A percentile compares a stretch with the other conserved stretches of the same genome.
These are phyloP conservation scores for Lampropteryx suffumata DNA, from an alignment of 2,888 invertebrate species.

Conservation along the genomic window DNA sequence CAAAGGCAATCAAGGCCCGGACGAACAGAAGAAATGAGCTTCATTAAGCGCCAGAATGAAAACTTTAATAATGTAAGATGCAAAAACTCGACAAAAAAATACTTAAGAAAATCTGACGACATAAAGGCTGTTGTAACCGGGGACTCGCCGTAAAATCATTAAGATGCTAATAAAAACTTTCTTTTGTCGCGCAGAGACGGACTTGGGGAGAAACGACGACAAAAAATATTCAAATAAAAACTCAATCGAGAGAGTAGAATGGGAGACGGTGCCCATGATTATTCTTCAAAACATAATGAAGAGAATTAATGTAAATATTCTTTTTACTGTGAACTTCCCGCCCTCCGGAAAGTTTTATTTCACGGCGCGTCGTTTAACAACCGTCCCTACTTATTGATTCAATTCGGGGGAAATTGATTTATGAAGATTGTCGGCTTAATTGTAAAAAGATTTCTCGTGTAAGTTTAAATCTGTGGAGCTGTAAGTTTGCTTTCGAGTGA, in stretches of 20 bases:
- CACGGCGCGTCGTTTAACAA: slow-evolving; percentile 81
- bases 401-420: slow-evolving; percentile 83
- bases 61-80: slow-evolving; percentile 84
- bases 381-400: slow-evolving; percentile 82
- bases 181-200: slow-evolving; percentile 80
- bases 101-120: slow-evolving; percentile 83
- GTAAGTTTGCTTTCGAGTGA: slow-evolving; percentile 20
- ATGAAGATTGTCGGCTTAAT: slow-evolving; percentile 82
- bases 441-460: slow-evolving; percentile 69
- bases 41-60: slow-evolving; percentile 82
- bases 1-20: slow-evolving; percentile 81
- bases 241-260: slow-evolving; percentile 78
- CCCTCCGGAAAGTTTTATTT: slow-evolving; percentile 83
- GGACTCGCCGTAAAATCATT: slow-evolving; percentile 83
- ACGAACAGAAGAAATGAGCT: slow-evolving; percentile 83
- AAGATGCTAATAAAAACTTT: slow-evolving; percentile 84
- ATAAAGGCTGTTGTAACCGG: slow-evolving; percentile 83
- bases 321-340: slow-evolving; percentile 77
- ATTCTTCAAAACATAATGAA: slow-evolving; percentile 84
- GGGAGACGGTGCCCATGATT: slow-evolving; percentile 79
- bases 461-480: slow-evolving; percentile 19
- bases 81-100: slow-evolving; percentile 81
- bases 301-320: slow-evolving; percentile 84
- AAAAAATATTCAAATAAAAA: slow-evolving; percentile 83
- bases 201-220: slow-evolving; percentile 55